phyloP scores from a whole-genome alignment of 1,140 invertebrate genomes.

The Orussus abietinus region DNA sequence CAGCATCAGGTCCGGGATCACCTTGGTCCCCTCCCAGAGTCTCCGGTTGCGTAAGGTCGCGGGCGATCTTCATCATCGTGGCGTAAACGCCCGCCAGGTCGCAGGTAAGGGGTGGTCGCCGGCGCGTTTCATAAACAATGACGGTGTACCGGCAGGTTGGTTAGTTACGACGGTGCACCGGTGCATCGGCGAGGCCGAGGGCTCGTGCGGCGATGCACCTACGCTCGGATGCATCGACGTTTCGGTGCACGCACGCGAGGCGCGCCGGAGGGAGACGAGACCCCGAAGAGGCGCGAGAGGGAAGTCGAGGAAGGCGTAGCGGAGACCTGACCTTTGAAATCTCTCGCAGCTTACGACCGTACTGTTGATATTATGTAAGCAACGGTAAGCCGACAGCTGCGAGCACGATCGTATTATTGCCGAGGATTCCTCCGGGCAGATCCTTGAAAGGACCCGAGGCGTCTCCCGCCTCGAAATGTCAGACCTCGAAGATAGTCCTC shows the following conservation, averaged over 20 bases:
- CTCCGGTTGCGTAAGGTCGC: conserved; percentile 1
- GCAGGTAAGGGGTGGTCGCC: neutral
- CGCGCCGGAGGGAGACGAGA: conserved; percentile 6
- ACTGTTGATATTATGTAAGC: conserved; percentile 13
- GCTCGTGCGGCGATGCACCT: too few species aligned
- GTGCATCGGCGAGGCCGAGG: too few species aligned
- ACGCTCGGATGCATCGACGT: too few species aligned
- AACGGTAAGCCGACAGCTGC: conserved; percentile 31
- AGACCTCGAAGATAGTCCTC: too few species aligned
- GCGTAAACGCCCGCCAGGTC: neutral
- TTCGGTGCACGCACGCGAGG: neutral
- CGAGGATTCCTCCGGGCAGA: too few species aligned
- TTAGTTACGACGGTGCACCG: too few species aligned
- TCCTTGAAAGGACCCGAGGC: too few species aligned
- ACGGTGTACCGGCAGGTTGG: conserved; percentile 29
- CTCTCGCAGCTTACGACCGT: conserved; percentile 23
- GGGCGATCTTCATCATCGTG: neutral
- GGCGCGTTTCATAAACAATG: conserved; percentile 33
- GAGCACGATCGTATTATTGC: too few species aligned
- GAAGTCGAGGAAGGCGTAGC: conserved; percentile 29
- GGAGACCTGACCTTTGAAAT: conserved; percentile 43
- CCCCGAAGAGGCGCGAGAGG: conserved; percentile 25
- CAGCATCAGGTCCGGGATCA: too few species aligned
- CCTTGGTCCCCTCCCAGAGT: neutral
- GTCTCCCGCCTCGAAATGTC: too few species aligned